Evolutionary conservation across 2,888 invertebrate genomes (phyloP).

Genomic region (Ischnura elegans): DNA sequence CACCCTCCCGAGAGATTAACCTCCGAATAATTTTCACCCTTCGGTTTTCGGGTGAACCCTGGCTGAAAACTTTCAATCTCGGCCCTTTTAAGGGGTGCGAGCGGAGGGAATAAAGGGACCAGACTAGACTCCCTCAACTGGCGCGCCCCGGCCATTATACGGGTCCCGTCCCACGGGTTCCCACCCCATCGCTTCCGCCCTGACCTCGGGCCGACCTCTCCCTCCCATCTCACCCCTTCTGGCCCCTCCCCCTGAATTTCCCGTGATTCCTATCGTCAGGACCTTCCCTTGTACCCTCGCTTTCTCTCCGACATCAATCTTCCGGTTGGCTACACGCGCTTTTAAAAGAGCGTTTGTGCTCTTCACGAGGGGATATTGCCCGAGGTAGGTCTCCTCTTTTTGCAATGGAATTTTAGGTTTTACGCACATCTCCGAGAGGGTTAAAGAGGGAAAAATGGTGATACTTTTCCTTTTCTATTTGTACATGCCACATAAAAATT

Average conservation of each 20-base stretch:
- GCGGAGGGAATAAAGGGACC: neutral
- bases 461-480: no score
- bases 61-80: conserved; percentile 10
- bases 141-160: neutral
- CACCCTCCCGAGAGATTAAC: neutral
- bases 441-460: neutral
- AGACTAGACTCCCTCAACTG: neutral
- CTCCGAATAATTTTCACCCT: neutral
- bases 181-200: neutral
- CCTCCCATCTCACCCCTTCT: neutral
- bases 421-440: neutral
- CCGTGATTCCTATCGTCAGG: conserved; percentile 3
- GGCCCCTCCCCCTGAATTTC: neutral
- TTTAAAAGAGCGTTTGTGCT: neutral
- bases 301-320: neutral
- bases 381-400: neutral
- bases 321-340: neutral
- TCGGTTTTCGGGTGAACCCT: neutral
- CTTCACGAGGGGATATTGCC: neutral
- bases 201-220: neutral
- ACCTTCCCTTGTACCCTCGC: neutral
- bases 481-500: no score
- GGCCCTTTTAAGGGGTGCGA: neutral
- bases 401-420: neutral
- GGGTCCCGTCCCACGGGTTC: neutral